Percentiles rank a stretch among this genome's conserved stretches.
Conservation (phyloP, 2,113 vertebrate species). For the Trematomus loennbergii region DNA sequence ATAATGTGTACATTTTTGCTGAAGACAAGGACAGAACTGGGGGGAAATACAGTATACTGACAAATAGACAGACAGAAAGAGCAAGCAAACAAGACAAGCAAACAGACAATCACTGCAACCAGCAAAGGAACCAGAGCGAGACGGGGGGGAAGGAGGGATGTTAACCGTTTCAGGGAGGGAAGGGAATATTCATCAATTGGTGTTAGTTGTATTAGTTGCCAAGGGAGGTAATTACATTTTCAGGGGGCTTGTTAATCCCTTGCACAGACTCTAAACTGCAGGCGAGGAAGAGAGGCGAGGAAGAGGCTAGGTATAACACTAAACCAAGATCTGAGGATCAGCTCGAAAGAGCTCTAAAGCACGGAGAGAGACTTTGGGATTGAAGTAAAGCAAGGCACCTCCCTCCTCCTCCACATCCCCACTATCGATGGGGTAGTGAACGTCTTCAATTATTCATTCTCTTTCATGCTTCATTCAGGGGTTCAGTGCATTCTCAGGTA, state of each 20-base stretch:
- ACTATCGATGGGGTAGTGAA: constrained; percentile 68
- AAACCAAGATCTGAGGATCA: constrained; percentile 41
- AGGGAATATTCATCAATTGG: constrained; percentile 63
- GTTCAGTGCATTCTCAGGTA: constrained; percentile 76
- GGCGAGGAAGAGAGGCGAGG: constrained; percentile 47
- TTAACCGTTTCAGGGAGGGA: constrained; percentile 60
- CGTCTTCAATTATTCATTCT: constrained; percentile 77
- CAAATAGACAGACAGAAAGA: constrained; percentile 81
- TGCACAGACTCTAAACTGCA: constrained; percentile 59
- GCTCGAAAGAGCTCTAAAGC: constrained; percentile 46
- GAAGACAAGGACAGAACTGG: constrained; percentile 77
- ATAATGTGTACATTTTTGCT: constrained; percentile 73
- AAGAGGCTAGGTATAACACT: constrained; percentile 32
- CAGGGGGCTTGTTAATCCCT: constrained; percentile 24
- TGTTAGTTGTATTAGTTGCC: constrained; percentile 72
- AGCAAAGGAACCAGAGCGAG: constrained; percentile 66
- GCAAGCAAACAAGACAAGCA: constrained; percentile 77
- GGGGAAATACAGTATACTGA: constrained; percentile 75
- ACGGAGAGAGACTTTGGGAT: constrained; percentile 50
- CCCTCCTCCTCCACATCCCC: constrained; percentile 77
- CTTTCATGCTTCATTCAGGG: constrained; percentile 79
- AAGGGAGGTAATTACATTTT: constrained; percentile 62
- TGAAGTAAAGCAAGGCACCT: constrained; percentile 61
- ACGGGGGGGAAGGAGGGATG: constrained; percentile 62
- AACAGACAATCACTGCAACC: constrained; percentile 73